Base-by-base conservation (phyloP, 2,888 invertebrate species). In the Argynnis bischoffii region DNA sequence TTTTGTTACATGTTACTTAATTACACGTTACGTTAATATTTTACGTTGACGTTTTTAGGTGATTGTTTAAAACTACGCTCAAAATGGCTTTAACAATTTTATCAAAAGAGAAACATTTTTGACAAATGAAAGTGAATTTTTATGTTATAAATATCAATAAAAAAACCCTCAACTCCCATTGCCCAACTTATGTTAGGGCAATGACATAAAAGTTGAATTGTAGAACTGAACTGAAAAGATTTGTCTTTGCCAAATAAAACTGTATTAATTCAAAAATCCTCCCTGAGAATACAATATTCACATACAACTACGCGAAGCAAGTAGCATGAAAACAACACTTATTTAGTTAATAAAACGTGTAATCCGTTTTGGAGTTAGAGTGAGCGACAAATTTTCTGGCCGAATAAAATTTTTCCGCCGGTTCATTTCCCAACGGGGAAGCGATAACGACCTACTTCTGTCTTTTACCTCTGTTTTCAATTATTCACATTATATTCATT, bases 381-480 rank as follows among this genome's bases (percentile, higher is more conserved):
- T 75, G 79, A 79, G 77, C 76, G 80, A 83, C 81, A 80, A 79
- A 77, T 81, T 82, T 82, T 81, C 78, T 80, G 79, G 78, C 78
- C 78, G 79, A 84, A 81, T 81, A 83, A 83, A 78, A 86, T 84
- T 81, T 82, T 81, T 79, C 78, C 81, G 76, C 78, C 76, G 79
- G 78, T 77, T 85, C 82, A 87, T 85, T 87, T 88, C 89, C 89
- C 89, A 75, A 72, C 81, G 85, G 87, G 79, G 79, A 79, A 78
- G 74, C 82, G 81, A 82, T 87, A 88, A 89, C 86, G 86, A 86
- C 83, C 84, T 85, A 83, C 85, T 86, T 84, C 80, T 83, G 83
- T 84, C 84, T 85, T 83, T 84, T 83, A 84, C 86, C 85, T 85
- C 81, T 85, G 85, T 88, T 86, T 88, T 88, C 87, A 89, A 89